Base-by-base conservation (phyloP, 2,888 invertebrate species). In the Nysson spinosus region DNA sequence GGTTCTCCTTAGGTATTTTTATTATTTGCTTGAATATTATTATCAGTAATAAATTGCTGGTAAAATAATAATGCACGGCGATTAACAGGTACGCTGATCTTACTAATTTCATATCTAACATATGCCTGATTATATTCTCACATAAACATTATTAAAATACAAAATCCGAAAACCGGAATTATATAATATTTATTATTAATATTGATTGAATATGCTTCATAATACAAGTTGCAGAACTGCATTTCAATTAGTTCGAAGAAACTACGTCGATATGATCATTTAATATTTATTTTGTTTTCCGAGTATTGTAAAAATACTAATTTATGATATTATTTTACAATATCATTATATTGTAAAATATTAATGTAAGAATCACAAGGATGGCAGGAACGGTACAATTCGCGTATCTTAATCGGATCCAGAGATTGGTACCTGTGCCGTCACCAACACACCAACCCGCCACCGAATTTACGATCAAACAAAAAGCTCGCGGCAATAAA, bases 381-480 rank as follows among this genome's bases (percentile, higher is more conserved):
- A 14, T 28, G 6, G 28, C 28, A 30, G n/a, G n/a, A 35, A 12
- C 19, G 19, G 44, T 30, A 37, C n/a, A n/a, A 14, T 0, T 6
- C 24, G 7, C 43, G 28, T 4, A n/a, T 14, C n/a, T 42, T 19
- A 24, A 14, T 7, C 16, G 3, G 17, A 37, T 37, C 26, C n/a
- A n/a, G 7, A 28, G 24, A 40, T 20, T 28, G 50, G 28, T 62
- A 55, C 47, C 43, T 52, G 58, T 32, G 51, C 58, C 35, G 40
- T 14, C 39, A n/a, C 39, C 22, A 26, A 22, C 56, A 16, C 32
- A 39, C 39, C 55, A 44, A 61, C 32, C 60, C 60, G 81, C 83
- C 83, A 81, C 80, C 77, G 83, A 81, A 84, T 85, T 85, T 85
- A 84, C 72, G 85, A 83, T 82, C 79, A 50, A 80, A 80, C 79